Conservation (phyloP, 2,113 vertebrate species). For the Pandion haliaetus region DNA sequence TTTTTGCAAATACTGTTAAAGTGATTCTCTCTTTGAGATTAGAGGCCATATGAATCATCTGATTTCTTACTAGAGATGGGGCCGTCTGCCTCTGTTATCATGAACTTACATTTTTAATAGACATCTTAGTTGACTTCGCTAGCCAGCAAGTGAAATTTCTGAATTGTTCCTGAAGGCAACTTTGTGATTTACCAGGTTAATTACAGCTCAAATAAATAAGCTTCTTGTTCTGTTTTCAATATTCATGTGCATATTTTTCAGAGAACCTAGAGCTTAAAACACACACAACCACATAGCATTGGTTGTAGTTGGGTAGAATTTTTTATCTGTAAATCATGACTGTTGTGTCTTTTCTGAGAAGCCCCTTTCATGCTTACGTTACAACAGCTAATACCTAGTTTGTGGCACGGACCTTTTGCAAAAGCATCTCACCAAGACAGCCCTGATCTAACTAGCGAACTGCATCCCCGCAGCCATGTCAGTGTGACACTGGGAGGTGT, state of each 20-base stretch:
- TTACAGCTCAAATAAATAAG: neutral
- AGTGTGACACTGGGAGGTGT: neutral
- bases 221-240: neutral
- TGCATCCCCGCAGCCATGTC: neutral
- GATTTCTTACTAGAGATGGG: neutral
- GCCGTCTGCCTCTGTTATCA: neutral
- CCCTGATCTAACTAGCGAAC: neutral
- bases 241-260: neutral
- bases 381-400: neutral
- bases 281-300: neutral
- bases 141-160: neutral
- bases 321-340: neutral
- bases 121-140: neutral
- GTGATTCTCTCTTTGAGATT: neutral
- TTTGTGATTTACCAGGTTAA: neutral
- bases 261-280: neutral
- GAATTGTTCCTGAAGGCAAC: neutral
- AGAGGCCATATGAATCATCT: neutral
- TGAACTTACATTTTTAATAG: neutral
- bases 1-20: neutral
- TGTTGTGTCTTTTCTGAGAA: neutral
- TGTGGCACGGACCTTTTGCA: neutral
- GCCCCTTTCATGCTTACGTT: neutral
- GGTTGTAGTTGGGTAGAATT: neutral
- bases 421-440: neutral